Conservation (phyloP, 2,113 vertebrate genomes). For the Takifugu flavidus region DNA sequence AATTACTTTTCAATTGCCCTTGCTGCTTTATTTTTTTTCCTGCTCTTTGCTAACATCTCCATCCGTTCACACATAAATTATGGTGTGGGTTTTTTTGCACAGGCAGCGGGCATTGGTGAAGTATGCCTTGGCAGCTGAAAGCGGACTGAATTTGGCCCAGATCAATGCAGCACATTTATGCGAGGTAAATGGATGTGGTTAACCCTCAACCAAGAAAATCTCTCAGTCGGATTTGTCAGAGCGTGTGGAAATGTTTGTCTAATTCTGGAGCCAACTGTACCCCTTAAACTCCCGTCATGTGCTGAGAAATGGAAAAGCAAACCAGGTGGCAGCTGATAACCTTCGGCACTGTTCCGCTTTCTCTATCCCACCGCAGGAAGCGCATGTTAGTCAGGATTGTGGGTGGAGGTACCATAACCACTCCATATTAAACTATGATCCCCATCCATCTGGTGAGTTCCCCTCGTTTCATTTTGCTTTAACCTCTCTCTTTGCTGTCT, state of each 20-base stretch:
- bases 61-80: slow-evolving; percentile 10
- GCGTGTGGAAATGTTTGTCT: too few relatives aligned
- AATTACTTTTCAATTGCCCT: slow-evolving; percentile 31
- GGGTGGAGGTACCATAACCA: slow-evolving; percentile 89
- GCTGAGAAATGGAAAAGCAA: slow-evolving; percentile 10
- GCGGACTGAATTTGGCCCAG: slow-evolving; percentile 89
- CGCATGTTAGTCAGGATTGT: slow-evolving; percentile 78
- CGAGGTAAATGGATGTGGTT: slow-evolving; percentile 64
- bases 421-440: slow-evolving; percentile 83
- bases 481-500: slow-evolving; percentile 12
- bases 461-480: slow-evolving; percentile 39
- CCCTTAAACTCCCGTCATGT: slow-evolving; percentile 19
- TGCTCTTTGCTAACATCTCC: neutral
- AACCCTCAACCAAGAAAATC: too few relatives aligned
- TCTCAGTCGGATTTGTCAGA: too few relatives aligned
- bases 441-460: slow-evolving; percentile 83
- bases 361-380: slow-evolving; percentile 67
- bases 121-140: slow-evolving; percentile 87
- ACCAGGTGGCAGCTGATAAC: slow-evolving; percentile 24
- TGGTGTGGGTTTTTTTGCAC: slow-evolving; percentile 7
- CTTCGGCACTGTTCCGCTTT: slow-evolving; percentile 18
- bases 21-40: slow-evolving; percentile 18
- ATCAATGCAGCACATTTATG: slow-evolving; percentile 89
- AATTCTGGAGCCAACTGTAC: slow-evolving; percentile 7
- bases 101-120: slow-evolving; percentile 86